These are phyloP conservation scores for Tragelaphus strepsiceros DNA, from an alignment of 2,113 vertebrate genomes.

Conservation along the genomic window DNA sequence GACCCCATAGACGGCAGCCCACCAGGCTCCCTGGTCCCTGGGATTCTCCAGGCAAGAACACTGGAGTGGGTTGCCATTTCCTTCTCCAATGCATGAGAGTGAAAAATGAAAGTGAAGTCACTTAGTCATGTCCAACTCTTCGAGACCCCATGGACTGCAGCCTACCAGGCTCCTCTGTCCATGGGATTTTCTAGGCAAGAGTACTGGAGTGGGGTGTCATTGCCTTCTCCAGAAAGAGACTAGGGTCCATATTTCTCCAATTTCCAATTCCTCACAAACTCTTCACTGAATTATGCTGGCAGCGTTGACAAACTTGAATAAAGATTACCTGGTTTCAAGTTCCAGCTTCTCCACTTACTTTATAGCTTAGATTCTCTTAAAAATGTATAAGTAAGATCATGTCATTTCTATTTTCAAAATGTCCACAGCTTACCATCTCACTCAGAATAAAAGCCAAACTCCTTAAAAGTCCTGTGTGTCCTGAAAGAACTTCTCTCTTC, in stretches of 20 bases:
- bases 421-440: not conserved
- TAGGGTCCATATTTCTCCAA: not conserved
- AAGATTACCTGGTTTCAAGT: not conserved
- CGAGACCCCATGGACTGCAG: too few species aligned
- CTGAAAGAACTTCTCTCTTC: not conserved
- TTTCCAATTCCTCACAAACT: not conserved
- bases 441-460: not conserved
- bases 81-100: too few species aligned
- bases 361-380: not conserved
- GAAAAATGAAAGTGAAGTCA: too few species aligned
- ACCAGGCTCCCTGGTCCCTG: too few species aligned
- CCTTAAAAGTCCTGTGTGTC: rapidly evolving
- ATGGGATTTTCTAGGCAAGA: too few species aligned
- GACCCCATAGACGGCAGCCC: too few species aligned
- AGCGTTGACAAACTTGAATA: not conserved
- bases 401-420: not conserved
- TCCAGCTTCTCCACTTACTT: not conserved
- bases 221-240: not conserved
- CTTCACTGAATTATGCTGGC: not conserved
- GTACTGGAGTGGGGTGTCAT: too few species aligned
- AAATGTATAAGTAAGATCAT: not conserved
- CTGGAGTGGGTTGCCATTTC: too few species aligned
- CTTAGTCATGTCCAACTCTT: too few species aligned
- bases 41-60: too few species aligned
- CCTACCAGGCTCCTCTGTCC: too few species aligned